phyloP scores from a whole-genome alignment of 2,797 vertebrate genomes.

The Siniperca undulata region DNA sequence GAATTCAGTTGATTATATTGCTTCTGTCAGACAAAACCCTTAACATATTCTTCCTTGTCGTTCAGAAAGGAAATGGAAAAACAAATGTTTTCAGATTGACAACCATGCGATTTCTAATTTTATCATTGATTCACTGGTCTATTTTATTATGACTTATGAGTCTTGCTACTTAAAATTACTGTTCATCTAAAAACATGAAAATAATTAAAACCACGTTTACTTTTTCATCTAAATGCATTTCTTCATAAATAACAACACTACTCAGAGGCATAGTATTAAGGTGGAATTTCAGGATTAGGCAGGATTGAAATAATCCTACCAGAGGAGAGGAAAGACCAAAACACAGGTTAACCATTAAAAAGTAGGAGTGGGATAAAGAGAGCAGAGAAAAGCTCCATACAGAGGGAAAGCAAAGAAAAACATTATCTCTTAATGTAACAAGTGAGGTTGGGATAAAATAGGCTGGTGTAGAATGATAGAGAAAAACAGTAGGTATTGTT shows the following conservation, averaged over 20 bases:
- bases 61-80: slow-evolving; percentile 14
- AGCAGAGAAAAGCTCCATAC: slow-evolving; percentile 57
- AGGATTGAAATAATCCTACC: slow-evolving; percentile 72
- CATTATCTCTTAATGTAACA: slow-evolving; percentile 72
- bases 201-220: slow-evolving; percentile 27
- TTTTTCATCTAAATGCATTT: slow-evolving; percentile 41
- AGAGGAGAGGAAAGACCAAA: slow-evolving; percentile 55
- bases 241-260: slow-evolving; percentile 44
- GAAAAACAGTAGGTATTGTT: slow-evolving; percentile 77
- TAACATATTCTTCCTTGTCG: slow-evolving; percentile 23
- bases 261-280: slow-evolving; percentile 48
- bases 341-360: slow-evolving; percentile 70
- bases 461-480: slow-evolving; percentile 62
- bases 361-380: slow-evolving; percentile 60
- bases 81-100: neutral
- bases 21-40: slow-evolving; percentile 41
- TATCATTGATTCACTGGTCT: slow-evolving; percentile 28
- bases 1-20: slow-evolving; percentile 51
- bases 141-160: slow-evolving; percentile 12
- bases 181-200: slow-evolving; percentile 27
- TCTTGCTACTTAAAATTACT: slow-evolving; percentile 10
- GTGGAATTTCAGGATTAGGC: slow-evolving; percentile 70
- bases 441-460: slow-evolving; percentile 58
- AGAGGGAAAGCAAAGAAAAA: slow-evolving; percentile 53
- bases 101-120: slow-evolving; percentile 27